A percentile compares a stretch with the other conserved stretches of the same genome.
Conservation (phyloP, 2,113 vertebrate species). For the Onychorhynchus coronatus region DNA sequence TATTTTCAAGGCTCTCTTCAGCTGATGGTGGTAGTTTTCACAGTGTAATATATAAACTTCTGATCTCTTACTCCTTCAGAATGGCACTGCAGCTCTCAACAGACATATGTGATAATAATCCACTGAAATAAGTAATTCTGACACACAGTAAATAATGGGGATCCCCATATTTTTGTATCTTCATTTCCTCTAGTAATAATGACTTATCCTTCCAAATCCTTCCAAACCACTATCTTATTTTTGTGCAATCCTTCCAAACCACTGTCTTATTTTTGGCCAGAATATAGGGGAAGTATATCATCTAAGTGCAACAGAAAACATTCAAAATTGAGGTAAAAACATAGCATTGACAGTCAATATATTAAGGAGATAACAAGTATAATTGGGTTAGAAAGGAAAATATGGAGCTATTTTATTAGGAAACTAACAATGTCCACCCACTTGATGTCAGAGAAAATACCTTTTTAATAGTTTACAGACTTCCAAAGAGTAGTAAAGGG, state of each 20-base stretch:
- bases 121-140: neutral
- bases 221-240: no score
- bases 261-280: neutral
- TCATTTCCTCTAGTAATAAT: neutral
- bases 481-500: neutral
- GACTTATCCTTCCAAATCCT: neutral
- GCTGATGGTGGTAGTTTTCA: neutral
- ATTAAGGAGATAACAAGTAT: neutral
- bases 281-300: neutral
- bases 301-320: neutral
- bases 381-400: neutral
- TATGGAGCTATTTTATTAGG: neutral
- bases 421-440: neutral
- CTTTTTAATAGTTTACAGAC: neutral
- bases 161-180: slow-evolving; percentile 1
- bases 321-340: neutral
- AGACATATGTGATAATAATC: neutral
- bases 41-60: neutral
- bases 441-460: neutral
- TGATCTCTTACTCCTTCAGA: neutral
- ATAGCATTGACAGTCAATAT: neutral
- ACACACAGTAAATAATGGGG: neutral
- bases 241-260: neutral
- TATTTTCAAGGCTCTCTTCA: slow-evolving; percentile 13
- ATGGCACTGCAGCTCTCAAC: neutral